Evolutionary conservation across 2,797 vertebrate genomes (phyloP), one percentile per base, ranked within the genome.

Genomic region (Sebastiscus albofasciatus): DNA sequence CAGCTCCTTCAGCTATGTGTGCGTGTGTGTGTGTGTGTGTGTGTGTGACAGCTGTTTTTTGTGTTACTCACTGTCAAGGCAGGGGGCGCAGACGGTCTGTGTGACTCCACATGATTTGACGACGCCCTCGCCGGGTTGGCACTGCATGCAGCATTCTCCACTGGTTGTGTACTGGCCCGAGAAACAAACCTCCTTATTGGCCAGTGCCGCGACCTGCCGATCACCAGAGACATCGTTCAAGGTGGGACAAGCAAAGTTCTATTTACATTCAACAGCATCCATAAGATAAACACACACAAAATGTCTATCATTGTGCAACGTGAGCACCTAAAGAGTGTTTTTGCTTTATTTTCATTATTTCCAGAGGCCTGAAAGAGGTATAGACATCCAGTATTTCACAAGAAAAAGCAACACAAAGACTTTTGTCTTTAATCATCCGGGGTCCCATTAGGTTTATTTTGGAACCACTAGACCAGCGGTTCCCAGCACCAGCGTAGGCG

Each of bases 1-100:
- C 33, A 54, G 10, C 64, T 42, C 6, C 7, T 29, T 29, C 12
- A 54, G 10, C 59, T 20, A 24, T 42, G 39, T 61, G 11, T 46
- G 14, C 5, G 12, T 16, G 55, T 16, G 14, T 67, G n/a, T 34
- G 62, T 67, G 12, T 2, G 24, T 39, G 62, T 67, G 13, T 2
- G 20, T 39, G 3, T 33, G 4, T 29, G 56, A 56, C 36, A 68
- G 59, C 54, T 78, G 42, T 80, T 75, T 67, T 77, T 14, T 79
- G 34, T 76, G 81, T 61, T 93, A 98, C 98, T 98, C 90, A 99
- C 98, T 99, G 95, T 99, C 98, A 60, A 97, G 93, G 89, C 98
- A 99, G 22, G 97, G 95, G 67, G 95, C 89, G 3, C 98, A 99
- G 72, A 94, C 90, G 0, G 98, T 98, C 95, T 99, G 97, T 39